phyloP scores from a whole-genome alignment of 2,113 vertebrate genomes.

The Centropus unirufus region DNA sequence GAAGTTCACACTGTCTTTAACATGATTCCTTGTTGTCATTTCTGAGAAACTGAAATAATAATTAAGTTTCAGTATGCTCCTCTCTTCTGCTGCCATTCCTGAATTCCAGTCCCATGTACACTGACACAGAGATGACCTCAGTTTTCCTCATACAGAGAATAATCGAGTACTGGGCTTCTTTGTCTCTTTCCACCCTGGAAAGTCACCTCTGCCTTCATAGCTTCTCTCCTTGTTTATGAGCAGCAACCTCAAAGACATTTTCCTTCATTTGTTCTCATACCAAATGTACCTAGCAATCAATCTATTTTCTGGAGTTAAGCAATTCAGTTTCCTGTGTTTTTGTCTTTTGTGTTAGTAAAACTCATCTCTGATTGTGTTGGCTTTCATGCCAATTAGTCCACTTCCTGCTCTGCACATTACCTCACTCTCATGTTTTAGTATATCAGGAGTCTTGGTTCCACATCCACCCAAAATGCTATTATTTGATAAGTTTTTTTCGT shows the following conservation, averaged over 20 bases:
- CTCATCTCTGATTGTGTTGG: not conserved
- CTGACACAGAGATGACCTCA: not conserved
- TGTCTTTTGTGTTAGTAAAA: not conserved
- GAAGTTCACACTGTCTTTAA: not conserved
- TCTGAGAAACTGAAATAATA: not conserved
- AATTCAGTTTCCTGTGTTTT: not conserved
- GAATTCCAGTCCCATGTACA: not conserved
- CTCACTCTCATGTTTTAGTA: not conserved
- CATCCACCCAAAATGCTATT: not conserved
- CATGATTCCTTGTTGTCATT: not conserved
- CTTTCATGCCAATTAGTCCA: not conserved
- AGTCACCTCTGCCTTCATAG: not conserved
- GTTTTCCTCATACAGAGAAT: not conserved
- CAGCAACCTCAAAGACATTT: not conserved
- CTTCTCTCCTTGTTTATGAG: not conserved
- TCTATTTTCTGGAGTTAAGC: not conserved
- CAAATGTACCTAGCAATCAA: not conserved
- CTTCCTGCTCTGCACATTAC: not conserved
- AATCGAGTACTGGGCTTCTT: not conserved
- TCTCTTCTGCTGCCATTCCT: not conserved
- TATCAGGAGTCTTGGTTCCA: not conserved
- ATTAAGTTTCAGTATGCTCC: not conserved
- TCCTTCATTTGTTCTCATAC: not conserved
- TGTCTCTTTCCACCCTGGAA: not conserved
- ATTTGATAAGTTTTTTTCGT: not conserved